These are phyloP conservation scores for Metacarcinus magister DNA, from an alignment of 2,888 invertebrate species.

Conservation along the genomic window DNA sequence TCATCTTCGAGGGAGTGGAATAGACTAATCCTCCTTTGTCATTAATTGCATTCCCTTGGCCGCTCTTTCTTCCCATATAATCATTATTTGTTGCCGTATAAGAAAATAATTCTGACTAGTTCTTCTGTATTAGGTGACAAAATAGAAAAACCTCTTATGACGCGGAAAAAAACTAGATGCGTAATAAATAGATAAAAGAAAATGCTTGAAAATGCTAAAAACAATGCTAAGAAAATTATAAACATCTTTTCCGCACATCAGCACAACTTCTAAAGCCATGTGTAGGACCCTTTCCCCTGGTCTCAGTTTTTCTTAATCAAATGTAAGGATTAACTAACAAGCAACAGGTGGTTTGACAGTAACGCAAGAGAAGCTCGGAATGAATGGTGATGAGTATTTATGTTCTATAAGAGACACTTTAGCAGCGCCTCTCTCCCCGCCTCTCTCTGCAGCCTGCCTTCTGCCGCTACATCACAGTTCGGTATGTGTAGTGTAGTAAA, in stretches of 20 bases:
- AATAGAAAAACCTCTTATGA: not conserved
- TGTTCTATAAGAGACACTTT: not conserved
- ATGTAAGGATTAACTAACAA: not conserved
- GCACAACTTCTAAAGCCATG: not conserved
- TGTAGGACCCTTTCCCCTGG: not conserved
- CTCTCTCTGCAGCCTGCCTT: not conserved
- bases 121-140: not conserved
- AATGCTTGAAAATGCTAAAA: not conserved
- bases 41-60: not conserved
- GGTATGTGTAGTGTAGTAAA: too few relatives aligned
- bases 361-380: not conserved
- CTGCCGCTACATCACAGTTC: too few relatives aligned
- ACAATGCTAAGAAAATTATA: not conserved
- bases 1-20: not conserved
- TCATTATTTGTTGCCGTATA: too few relatives aligned
- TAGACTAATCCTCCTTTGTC: not conserved
- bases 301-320: not conserved
- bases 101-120: too few relatives aligned
- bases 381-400: not conserved
- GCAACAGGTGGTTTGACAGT: not conserved
- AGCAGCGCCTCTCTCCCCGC: not conserved
- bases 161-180: not conserved
- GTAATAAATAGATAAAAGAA: not conserved
- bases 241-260: not conserved
- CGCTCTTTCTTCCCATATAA: too few relatives aligned